Evolutionary conservation across 2,797 vertebrate species (phyloP), one percentile per base, ranked within the genome.

Genomic region (Sebastes steindachneri): DNA sequence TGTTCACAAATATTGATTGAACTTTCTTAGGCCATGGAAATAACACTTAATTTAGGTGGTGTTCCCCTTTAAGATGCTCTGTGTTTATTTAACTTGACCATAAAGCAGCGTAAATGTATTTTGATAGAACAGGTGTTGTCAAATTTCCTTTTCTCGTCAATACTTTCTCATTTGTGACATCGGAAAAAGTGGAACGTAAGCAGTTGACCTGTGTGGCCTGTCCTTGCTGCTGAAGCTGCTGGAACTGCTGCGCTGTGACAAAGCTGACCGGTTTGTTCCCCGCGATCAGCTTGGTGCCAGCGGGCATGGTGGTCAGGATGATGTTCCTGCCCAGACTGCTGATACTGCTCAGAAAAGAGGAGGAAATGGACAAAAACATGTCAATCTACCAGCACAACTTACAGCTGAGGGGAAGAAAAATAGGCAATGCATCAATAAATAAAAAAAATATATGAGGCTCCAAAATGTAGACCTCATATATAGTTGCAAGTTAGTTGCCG

Each of bases 181-280:
- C 23, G 1, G 1, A 67, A 37, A 33, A 33, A 4, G 12, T 60
- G 25, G 9, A n/a, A 58, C 11, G 21, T 9, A 0, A 3, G 21
- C 72, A 2, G 19, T 73, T 89, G 82, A 99, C 98, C 97, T 99
- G 98, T 0, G 99, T 99, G 78, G 98, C 97, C 88, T 99, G 99
- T 48, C 98, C 98, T 87, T 99, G 99, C 71, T 99, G 99, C 92
- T 99, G 99, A n/a, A 99, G 96, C 95, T 99, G 99, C 88, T 99
- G 99, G 15, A 99, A 94, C 85, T 99, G 98, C 79, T 99, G 99
- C 0, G 98, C 97, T 0, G 99, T 99, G 74, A 99, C 97, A 68
- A 99, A 99, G 89, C 99, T 99, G 86, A 99, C 98, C 0, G 99
- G 99, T 86, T 99, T 99, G 93, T 99, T 99, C 78, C 99, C 99